phyloP scores from a whole-genome alignment of 1,140 invertebrate species.

The Drosophila navojoa region DNA sequence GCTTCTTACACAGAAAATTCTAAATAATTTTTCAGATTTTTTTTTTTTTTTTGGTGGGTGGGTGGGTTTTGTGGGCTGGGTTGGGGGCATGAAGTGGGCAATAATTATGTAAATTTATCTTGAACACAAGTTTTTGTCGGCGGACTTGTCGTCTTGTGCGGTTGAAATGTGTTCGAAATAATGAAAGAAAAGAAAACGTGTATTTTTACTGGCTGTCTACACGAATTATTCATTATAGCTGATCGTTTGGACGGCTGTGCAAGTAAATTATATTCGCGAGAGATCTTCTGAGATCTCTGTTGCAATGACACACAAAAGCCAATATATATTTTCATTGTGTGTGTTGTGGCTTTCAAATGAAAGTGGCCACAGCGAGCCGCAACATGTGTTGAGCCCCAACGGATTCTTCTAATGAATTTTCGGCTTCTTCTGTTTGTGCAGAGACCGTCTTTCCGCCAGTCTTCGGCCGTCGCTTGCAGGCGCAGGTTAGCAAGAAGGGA shows the following conservation, averaged over 20 bases:
- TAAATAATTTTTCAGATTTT: slow-evolving; percentile 50
- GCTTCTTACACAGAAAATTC: slow-evolving; percentile 52
- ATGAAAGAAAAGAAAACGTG: slow-evolving; percentile 21
- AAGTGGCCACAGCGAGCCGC: slow-evolving; percentile 36
- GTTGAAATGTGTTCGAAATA: slow-evolving; percentile 38
- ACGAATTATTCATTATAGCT: slow-evolving; percentile 73
- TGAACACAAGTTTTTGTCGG: slow-evolving; percentile 59
- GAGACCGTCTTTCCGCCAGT: slow-evolving; percentile 92
- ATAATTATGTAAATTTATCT: slow-evolving; percentile 74
- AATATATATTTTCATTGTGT: slow-evolving; percentile 52
- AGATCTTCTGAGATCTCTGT: slow-evolving; percentile 51
- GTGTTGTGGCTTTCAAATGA: slow-evolving; percentile 36
- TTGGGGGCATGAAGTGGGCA: slow-evolving; percentile 52
- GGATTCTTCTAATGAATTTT: slow-evolving; percentile 20
- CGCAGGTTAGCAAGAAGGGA: slow-evolving; percentile 89
- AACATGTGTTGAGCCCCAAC: slow-evolving; percentile 29
- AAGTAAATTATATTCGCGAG: slow-evolving; percentile 67
- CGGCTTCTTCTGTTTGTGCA: slow-evolving; percentile 67
- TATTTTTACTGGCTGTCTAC: slow-evolving; percentile 73
- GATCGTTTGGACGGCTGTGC: slow-evolving; percentile 63
- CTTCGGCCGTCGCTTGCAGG: slow-evolving; percentile 91
- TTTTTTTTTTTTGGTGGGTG: background rate
- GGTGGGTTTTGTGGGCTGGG: background rate
- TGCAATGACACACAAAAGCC: slow-evolving; percentile 72
- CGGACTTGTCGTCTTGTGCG: slow-evolving; percentile 57